A percentile compares a stretch with the other conserved stretches of the same genome.
phyloP scores from a whole-genome alignment of 2,797 vertebrate species.

The Protosalanx chinensis region DNA sequence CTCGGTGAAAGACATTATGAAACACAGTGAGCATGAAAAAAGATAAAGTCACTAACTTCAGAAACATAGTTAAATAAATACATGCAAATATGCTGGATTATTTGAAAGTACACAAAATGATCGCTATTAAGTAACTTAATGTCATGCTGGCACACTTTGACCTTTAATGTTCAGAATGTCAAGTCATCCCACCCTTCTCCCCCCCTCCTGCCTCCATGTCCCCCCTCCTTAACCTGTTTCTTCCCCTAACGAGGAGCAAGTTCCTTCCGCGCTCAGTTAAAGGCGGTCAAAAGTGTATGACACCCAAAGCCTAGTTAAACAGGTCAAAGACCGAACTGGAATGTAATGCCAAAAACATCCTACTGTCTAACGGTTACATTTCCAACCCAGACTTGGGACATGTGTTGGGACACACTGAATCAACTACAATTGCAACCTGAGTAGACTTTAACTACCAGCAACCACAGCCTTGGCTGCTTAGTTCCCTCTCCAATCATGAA shows the following conservation, averaged over 20 bases:
- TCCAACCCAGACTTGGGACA: slow-evolving; percentile 1
- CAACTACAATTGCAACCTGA: slow-evolving; percentile 11
- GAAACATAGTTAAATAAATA: no score
- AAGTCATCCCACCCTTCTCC: not conserved
- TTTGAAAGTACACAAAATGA: not conserved
- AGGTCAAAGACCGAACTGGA: slow-evolving; percentile 24
- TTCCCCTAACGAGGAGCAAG: slow-evolving; percentile 10
- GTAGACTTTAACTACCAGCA: no score
- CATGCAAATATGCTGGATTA: no score
- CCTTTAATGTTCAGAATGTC: not conserved
- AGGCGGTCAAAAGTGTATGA: slow-evolving; percentile 19
- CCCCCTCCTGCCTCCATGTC: not conserved
- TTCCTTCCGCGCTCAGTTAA: slow-evolving; percentile 19
- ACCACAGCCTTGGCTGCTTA: no score
- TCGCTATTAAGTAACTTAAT: not conserved
- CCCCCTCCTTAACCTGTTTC: slow-evolving; percentile 11
- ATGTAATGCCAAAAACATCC: slow-evolving; percentile 14
- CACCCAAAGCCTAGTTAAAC: slow-evolving; percentile 16
- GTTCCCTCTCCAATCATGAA: no score
- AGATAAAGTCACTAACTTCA: no score
- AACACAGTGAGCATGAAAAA: no score
- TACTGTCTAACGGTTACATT: slow-evolving; percentile 2
- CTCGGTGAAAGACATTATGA: no score
- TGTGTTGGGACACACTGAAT: slow-evolving; percentile 19
- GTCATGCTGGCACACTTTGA: not conserved